Percentiles rank a stretch among this genome's conserved stretches.
These are phyloP conservation scores for Chaetorhynchus papuensis DNA, from an alignment of 2,113 vertebrate species.

Conservation along the genomic window DNA sequence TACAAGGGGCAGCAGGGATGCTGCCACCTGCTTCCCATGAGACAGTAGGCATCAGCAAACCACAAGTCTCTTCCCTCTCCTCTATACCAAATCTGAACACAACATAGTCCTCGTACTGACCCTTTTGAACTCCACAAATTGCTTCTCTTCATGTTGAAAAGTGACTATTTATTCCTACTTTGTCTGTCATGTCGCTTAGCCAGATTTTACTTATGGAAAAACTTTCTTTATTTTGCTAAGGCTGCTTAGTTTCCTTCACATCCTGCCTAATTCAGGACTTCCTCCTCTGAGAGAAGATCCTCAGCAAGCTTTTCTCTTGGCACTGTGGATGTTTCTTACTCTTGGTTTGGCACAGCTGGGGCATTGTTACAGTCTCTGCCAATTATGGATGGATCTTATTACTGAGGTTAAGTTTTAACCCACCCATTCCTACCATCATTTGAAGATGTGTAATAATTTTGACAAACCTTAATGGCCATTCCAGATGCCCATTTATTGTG, in stretches of 20 bases:
- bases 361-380: background rate
- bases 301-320: background rate
- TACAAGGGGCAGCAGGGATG: background rate
- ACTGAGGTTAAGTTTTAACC: slow-evolving; percentile 26
- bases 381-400: slow-evolving; percentile 21
- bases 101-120: background rate
- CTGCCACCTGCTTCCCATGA: background rate
- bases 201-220: background rate
- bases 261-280: background rate
- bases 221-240: background rate
- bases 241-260: background rate
- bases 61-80: background rate
- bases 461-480: slow-evolving; percentile 18
- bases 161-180: background rate
- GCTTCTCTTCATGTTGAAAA: background rate
- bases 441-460: slow-evolving; percentile 20
- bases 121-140: background rate
- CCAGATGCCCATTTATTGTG: slow-evolving; percentile 17
- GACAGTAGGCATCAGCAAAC: background rate
- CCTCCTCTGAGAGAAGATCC: background rate
- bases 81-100: background rate
- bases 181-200: background rate
- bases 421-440: background rate
- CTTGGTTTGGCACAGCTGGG: slow-evolving; percentile 18
- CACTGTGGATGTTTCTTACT: background rate